Evolutionary conservation across 2,797 vertebrate genomes (phyloP).

Genomic region (Chelonia mydas): DNA sequence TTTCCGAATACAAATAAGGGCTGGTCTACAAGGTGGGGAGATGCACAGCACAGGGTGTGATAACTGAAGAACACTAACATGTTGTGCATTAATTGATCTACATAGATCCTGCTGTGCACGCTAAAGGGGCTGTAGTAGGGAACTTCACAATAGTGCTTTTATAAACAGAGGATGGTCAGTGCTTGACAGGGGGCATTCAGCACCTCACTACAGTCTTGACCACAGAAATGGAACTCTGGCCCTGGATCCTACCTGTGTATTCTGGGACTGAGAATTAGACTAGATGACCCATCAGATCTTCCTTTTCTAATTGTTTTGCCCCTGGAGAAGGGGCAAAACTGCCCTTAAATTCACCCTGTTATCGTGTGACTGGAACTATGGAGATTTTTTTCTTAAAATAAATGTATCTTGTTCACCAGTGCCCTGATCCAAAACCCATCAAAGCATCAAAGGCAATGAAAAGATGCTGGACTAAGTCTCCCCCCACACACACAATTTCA

Average conservation of each 20-base stretch:
- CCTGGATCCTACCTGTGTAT: too few species aligned
- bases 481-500: not conserved
- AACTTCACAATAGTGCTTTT: not conserved
- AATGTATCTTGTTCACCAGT: not conserved
- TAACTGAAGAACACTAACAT: not conserved
- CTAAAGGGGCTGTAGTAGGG: not conserved
- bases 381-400: not conserved
- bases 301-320: not conserved
- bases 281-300: not conserved
- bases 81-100: not conserved
- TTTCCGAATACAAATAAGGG: not conserved
- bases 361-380: too few species aligned
- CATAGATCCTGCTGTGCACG: not conserved
- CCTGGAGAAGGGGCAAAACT: not conserved
- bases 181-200: not conserved
- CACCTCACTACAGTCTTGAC: not conserved
- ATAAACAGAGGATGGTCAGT: too few species aligned
- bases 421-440: not conserved
- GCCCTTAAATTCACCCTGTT: not conserved
- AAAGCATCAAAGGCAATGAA: not conserved
- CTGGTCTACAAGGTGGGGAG: not conserved
- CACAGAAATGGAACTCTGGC: not conserved
- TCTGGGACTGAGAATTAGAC: not conserved
- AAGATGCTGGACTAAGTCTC: not conserved
- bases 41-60: not conserved